Evolutionary conservation across 1,140 invertebrate species (phyloP).

Genomic region (Diachasmimorpha longicaudata): DNA sequence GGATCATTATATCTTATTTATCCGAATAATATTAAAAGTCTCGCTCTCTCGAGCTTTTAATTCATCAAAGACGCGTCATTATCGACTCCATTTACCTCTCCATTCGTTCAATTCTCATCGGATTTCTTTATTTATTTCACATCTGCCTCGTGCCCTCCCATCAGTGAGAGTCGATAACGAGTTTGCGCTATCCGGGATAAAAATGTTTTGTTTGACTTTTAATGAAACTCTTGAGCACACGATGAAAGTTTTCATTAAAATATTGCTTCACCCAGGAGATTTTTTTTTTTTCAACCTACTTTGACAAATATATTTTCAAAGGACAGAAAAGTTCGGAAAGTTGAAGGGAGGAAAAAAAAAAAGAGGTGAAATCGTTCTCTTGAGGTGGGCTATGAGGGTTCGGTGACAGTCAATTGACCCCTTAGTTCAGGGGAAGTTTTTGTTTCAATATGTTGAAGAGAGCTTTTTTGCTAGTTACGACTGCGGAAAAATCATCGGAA

Average conservation of each 20-base stretch:
- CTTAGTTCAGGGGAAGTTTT: not conserved
- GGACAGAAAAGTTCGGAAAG: not conserved
- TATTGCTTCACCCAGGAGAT: not conserved
- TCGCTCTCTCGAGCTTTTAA: not conserved
- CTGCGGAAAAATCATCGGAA: no score
- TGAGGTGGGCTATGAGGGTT: not conserved
- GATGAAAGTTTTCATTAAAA: constrained; percentile 7
- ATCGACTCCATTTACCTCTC: not conserved
- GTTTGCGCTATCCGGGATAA: not conserved
- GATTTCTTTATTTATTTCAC: not conserved
- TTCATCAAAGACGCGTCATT: not conserved
- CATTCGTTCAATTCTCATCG: not conserved
- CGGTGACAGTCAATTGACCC: not conserved
- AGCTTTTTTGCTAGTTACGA: no score
- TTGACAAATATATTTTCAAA: not conserved
- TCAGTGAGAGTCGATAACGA: constrained; percentile 1
- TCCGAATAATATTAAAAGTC: not conserved
- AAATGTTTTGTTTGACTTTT: constrained; percentile 7
- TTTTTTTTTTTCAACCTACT: constrained; percentile 1
- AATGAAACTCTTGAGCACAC: constrained; percentile 1
- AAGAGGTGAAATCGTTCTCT: not conserved
- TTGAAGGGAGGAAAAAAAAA: not conserved
- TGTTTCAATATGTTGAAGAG: no score
- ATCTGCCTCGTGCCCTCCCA: not conserved
- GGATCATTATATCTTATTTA: not conserved